These are phyloP conservation scores for Drosophila nebulosa DNA, from an alignment of 1,140 invertebrate genomes.

Conservation along the genomic window DNA sequence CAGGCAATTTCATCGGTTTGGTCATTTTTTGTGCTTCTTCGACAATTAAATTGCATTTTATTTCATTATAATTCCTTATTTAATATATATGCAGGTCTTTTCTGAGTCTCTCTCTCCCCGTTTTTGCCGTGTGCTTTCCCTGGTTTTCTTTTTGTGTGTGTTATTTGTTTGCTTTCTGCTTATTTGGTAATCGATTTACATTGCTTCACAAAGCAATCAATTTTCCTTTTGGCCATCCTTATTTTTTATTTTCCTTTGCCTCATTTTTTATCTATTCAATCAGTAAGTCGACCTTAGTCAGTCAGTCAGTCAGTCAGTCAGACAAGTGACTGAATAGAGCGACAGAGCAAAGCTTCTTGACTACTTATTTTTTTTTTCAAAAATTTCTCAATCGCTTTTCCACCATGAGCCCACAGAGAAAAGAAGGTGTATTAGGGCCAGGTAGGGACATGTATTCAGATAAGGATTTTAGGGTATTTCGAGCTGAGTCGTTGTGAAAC, in stretches of 20 bases:
- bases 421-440: background rate
- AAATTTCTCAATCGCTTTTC: background rate
- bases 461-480: too few species aligned
- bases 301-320: slow-evolving; percentile 4
- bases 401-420: background rate
- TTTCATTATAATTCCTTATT: slow-evolving; percentile 1
- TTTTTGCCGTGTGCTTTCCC: background rate
- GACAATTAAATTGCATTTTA: background rate
- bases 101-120: background rate
- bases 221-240: slow-evolving; percentile 24
- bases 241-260: slow-evolving; percentile 16
- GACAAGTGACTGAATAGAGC: background rate
- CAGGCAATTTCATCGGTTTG: slow-evolving; percentile 29
- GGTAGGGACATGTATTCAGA: background rate
- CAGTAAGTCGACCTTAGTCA: slow-evolving; percentile 57
- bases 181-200: slow-evolving; percentile 28
- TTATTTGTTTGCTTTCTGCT: slow-evolving; percentile 20
- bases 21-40: background rate
- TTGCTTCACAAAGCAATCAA: slow-evolving; percentile 37
- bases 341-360: background rate
- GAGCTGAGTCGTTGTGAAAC: too few species aligned
- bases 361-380: background rate
- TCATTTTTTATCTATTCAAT: slow-evolving; percentile 58
- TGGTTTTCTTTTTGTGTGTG: background rate
- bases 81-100: background rate